Evolutionary conservation across 2,797 vertebrate genomes (phyloP).

Genomic region (Pelochelys cantorii): DNA sequence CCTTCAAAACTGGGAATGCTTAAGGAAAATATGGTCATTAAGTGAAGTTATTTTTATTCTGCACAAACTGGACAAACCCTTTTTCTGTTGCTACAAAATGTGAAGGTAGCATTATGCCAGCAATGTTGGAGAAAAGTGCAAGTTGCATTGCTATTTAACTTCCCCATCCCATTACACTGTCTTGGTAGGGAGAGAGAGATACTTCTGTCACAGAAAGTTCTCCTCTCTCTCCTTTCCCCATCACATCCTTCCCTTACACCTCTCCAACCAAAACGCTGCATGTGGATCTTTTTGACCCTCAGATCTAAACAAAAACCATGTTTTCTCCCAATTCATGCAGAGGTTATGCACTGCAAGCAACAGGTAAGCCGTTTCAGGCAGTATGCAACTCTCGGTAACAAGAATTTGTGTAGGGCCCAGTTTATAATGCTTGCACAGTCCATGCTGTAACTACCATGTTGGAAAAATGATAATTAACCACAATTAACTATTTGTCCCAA

Average conservation of each 20-base stretch:
- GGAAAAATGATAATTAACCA: background rate
- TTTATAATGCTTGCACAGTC: background rate
- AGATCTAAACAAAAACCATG: background rate
- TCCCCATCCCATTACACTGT: background rate
- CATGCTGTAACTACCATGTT: no score
- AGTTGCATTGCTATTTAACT: background rate
- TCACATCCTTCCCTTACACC: background rate
- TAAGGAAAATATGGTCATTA: accelerated
- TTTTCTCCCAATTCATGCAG: background rate
- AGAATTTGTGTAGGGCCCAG: background rate
- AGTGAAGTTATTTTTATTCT: background rate
- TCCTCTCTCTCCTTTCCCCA: background rate
- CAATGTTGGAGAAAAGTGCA: background rate
- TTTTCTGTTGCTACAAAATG: background rate
- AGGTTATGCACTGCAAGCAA: background rate
- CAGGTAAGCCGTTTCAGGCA: background rate
- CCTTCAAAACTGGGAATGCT: background rate
- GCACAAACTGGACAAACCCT: background rate
- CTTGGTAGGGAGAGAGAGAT: background rate
- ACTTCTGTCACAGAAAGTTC: background rate
- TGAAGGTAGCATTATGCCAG: accelerated
- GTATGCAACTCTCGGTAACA: background rate
- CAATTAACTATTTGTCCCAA: background rate
- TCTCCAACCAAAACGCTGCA: background rate
- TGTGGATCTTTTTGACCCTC: background rate